Base-by-base conservation (phyloP, 2,888 invertebrate genomes). In the Cerastis rubricosa region DNA sequence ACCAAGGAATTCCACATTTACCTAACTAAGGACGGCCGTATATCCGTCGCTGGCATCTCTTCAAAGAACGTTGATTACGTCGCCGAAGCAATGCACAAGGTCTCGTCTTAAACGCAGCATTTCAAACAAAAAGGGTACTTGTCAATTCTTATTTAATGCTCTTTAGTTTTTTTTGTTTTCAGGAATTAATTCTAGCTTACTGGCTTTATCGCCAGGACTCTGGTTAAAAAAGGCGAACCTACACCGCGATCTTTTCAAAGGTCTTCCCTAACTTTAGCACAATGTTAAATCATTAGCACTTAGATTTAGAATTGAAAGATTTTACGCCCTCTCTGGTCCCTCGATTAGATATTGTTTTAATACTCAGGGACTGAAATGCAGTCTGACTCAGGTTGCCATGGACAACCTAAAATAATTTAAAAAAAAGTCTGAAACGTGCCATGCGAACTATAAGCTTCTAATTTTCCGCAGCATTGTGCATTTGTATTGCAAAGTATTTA, bases 41-140 rank as follows among this genome's bases (percentile, higher is more conserved):
- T 99, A 94, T 99, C 99, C 7, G 98, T 99, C 97, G 99, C 99
- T 75, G 99, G 99, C 73, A 98, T 99, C 11, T 98, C 99, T 1
- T 98, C 99, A 6, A 98, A 98, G 93, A 99, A 99, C 96, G 99
- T 99, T 1, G 98, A 98, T 84, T 99, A 99, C 94, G 96, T 99
- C 81, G 99, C 99, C 2, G 97, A 98, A 84, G 99, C 98, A 78
- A 99, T 99, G 88, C 99, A 99, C 94, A 97, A 98, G 95, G 99
- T 99, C 84, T 98, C 99, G 0, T 59, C 73, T 89, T 98, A 97
- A 97, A 88, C 80, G 49, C 29, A 43, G 47, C 74, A 51, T 40
- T 35, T 45, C 19, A 45, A 71, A 73, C 35, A 63, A 47, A 65
- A 54, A 25, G 54, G 86, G 83, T 84, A 84, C 14, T 40, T 71